A percentile compares a stretch with the other conserved stretches of the same genome.
phyloP scores from a whole-genome alignment of 2,797 vertebrate species.

The Limosa lapponica region DNA sequence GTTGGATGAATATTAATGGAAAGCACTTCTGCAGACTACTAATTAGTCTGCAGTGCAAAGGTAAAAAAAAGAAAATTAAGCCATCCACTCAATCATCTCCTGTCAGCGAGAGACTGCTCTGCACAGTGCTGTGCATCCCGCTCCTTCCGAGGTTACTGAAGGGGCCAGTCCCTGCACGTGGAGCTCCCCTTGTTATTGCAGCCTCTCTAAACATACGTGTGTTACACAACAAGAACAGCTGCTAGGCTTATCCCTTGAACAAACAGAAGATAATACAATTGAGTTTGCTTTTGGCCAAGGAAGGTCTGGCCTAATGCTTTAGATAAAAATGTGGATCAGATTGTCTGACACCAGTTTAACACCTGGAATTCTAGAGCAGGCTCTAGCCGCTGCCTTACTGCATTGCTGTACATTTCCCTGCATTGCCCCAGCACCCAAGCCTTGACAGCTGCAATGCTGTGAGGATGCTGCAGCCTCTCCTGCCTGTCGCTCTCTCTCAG shows the following conservation, averaged over 20 bases:
- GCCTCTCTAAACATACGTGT: not conserved
- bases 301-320: constrained; percentile 38
- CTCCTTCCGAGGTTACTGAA: not conserved
- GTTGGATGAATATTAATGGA: not conserved
- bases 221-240: constrained; percentile 17
- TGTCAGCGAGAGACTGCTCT: not conserved
- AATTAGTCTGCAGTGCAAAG: not conserved
- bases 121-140: not conserved
- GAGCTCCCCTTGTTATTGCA: not conserved
- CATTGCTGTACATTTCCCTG: not conserved
- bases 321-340: constrained; percentile 35
- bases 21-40: not conserved
- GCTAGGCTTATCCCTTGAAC: constrained; percentile 39
- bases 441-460: not conserved
- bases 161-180: not conserved
- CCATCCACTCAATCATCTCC: not conserved
- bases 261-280: constrained; percentile 52
- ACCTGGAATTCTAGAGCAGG: constrained; percentile 1
- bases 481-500: not conserved
- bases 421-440: not conserved
- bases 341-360: not conserved
- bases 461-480: not conserved
- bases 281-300: constrained; percentile 43
- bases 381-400: not conserved
- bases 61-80: not conserved